Conservation (phyloP, 2,888 invertebrate species). For the Chrysodeixis includens region DNA sequence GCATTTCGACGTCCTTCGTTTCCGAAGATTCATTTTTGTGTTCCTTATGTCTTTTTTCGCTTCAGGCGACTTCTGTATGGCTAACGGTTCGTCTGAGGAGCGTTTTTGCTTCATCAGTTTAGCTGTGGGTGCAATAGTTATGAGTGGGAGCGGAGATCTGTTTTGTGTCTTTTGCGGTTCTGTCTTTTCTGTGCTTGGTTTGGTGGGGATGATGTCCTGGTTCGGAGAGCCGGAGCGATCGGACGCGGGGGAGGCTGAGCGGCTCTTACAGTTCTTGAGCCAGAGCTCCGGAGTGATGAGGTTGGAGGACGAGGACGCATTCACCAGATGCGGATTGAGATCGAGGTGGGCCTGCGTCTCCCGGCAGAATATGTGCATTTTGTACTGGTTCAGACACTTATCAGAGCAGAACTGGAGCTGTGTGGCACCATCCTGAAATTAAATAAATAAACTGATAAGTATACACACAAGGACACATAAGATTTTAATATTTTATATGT, state of each 20-base stretch:
- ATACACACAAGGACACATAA: not conserved
- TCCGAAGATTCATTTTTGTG: constrained; percentile 84
- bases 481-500: too few species aligned
- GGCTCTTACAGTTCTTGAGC: constrained; percentile 94
- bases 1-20: constrained; percentile 82
- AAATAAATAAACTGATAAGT: constrained; percentile 15
- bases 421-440: constrained; percentile 94
- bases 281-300: constrained; percentile 97
- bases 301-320: constrained; percentile 83
- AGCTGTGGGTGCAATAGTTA: constrained; percentile 91
- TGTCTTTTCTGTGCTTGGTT: constrained; percentile 67
- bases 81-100: constrained; percentile 74
- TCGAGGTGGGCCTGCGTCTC: constrained; percentile 97
- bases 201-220: constrained; percentile 73
- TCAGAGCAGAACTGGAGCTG: constrained; percentile 97
- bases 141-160: constrained; percentile 89
- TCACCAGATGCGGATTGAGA: constrained; percentile 93
- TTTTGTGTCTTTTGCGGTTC: constrained; percentile 67
- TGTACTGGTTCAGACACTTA: constrained; percentile 98
- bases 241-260: constrained; percentile 90
- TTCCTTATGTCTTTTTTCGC: constrained; percentile 78
- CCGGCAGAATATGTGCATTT: constrained; percentile 98
- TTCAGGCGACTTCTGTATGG: constrained; percentile 81
- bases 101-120: constrained; percentile 89
- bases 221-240: constrained; percentile 89